Evolutionary conservation across 2,888 invertebrate species (phyloP).

Genomic region (Lochmaea capreae): DNA sequence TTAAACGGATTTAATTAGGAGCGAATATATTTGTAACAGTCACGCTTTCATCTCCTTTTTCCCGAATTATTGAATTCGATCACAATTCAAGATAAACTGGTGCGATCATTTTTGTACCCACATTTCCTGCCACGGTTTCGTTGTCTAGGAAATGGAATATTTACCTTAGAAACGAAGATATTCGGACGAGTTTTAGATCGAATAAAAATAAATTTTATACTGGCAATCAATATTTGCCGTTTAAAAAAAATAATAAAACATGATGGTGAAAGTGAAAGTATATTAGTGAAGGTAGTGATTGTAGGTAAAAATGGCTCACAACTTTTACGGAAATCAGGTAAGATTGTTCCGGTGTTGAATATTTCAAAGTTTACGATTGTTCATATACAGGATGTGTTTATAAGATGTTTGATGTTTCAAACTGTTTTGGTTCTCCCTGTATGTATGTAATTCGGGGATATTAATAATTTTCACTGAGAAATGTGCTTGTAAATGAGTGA

Average conservation of each 20-base stretch:
- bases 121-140: slow-evolving; percentile 30
- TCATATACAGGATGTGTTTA: neutral
- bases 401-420: neutral
- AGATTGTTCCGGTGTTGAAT: slow-evolving; percentile 23
- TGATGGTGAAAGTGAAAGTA: slow-evolving; percentile 29
- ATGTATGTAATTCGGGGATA: neutral
- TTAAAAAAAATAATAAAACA: slow-evolving; percentile 19
- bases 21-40: neutral
- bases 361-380: neutral
- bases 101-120: slow-evolving; percentile 5
- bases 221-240: slow-evolving; percentile 26
- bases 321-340: slow-evolving; percentile 51
- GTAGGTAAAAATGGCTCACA: slow-evolving; percentile 43
- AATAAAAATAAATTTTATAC: slow-evolving; percentile 23
- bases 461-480: too few relatives aligned
- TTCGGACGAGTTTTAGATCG: slow-evolving; percentile 10
- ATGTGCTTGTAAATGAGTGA: too few relatives aligned
- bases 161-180: slow-evolving; percentile 46
- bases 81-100: neutral
- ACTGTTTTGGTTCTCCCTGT: neutral
- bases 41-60: neutral
- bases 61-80: neutral
- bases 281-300: slow-evolving; percentile 6
- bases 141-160: slow-evolving; percentile 47
- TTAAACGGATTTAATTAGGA: neutral